Conservation (phyloP, 2,888 invertebrate species). For the Ectemnius continuus region DNA sequence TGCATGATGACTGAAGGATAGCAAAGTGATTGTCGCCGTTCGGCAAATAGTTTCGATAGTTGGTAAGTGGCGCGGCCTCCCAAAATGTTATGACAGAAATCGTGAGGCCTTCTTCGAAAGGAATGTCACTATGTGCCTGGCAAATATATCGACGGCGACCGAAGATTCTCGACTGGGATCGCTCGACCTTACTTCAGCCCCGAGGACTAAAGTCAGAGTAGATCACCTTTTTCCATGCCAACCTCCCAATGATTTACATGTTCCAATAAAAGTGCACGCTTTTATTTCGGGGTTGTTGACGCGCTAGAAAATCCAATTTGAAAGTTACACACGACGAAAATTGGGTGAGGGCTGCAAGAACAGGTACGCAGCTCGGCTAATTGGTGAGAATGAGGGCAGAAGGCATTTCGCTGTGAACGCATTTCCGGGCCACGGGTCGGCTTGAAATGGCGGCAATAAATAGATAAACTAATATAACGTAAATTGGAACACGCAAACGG, state of each 20-base stretch:
- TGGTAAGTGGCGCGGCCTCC: conserved; percentile 30
- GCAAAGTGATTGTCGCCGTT: conserved; percentile 58
- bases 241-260: conserved; percentile 19
- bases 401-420: conserved; percentile 5
- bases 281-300: background rate
- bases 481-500: conserved; percentile 59
- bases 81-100: conserved; percentile 68
- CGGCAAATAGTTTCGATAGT: conserved; percentile 46
- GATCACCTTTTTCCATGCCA: background rate
- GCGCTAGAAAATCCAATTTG: conserved; percentile 30
- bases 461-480: conserved; percentile 59
- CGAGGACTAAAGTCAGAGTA: background rate
- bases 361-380: conserved; percentile 39
- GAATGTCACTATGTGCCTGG: background rate
- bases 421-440: conserved; percentile 13
- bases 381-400: conserved; percentile 23
- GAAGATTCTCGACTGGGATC: background rate
- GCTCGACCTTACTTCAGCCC: no score
- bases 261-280: conserved; percentile 18
- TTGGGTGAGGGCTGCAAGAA: conserved; percentile 32
- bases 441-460: conserved; percentile 43
- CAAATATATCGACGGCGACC: background rate
- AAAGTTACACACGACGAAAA: conserved; percentile 29
- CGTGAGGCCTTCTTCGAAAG: background rate
- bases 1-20: conserved; percentile 51